Percentiles rank a stretch among this genome's conserved stretches.
Conservation (phyloP, 2,113 vertebrate species). For the Ibidorhyncha struthersii region DNA sequence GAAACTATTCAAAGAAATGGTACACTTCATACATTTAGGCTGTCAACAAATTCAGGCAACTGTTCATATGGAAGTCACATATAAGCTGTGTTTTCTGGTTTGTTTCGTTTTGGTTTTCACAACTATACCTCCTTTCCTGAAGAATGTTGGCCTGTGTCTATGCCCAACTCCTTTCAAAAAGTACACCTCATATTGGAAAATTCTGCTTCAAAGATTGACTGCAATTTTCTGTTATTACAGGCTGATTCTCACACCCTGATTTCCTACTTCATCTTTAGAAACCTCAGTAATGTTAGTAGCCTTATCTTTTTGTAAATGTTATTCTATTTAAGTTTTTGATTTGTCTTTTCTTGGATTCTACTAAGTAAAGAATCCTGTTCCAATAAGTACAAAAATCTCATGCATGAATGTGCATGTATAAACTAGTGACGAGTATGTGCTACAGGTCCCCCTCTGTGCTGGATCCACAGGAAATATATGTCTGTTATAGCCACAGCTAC, state of each 20-base stretch:
- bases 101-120: not conserved
- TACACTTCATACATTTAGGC: not conserved
- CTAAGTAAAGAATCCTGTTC: not conserved
- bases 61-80: not conserved
- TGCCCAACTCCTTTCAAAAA: not conserved
- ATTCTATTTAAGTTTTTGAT: constrained; percentile 1
- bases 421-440: constrained; percentile 15
- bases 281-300: not conserved
- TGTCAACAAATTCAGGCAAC: not conserved
- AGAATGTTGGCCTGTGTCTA: not conserved
- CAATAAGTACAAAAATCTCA: constrained; percentile 34
- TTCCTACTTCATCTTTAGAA: not conserved
- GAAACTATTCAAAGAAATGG: not conserved
- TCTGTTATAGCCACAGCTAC: constrained; percentile 53
- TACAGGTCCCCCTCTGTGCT: constrained; percentile 61
- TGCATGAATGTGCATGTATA: constrained; percentile 22
- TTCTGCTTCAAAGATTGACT: not conserved
- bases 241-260: not conserved
- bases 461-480: constrained; percentile 49
- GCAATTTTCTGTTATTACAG: not conserved
- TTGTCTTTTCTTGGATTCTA: not conserved
- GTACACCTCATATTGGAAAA: not conserved
- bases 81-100: not conserved
- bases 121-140: not conserved
- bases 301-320: constrained; percentile 17